Base-by-base conservation (phyloP, 2,888 invertebrate genomes). In the Ecliptopera silaceata region DNA sequence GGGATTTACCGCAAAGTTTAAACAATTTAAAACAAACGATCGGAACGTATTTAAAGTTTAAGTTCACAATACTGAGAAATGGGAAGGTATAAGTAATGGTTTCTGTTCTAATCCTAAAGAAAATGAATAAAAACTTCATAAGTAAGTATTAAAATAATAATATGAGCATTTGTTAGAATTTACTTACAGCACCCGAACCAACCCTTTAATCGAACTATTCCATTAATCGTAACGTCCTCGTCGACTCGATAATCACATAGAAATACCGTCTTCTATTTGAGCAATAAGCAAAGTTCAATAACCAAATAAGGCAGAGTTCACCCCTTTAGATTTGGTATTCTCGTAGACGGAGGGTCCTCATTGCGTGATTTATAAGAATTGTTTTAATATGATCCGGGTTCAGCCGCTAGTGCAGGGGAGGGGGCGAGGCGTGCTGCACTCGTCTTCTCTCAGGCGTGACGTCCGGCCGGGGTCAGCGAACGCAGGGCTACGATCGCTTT, bases 381-480 rank as follows among this genome's bases (percentile, higher is more conserved):
- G 65, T 70, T 72, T 68, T 56, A 63, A 59, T 56, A 61, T 64
- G 61, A 64, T 63, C 61, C 59, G 64, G 64, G 62, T 62, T 61
- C 62, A 61, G 59, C 47, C 58, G 64, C 66, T 64, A 66, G 69
- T 63, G 72, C 69, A 63, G 74, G 66, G 68, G 64, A 58, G 59
- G 59, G 66, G 63, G 76, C 69, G 72, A 74, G 71, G 74, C 75
- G 79, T 77, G 79, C 78, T 82, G 84, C 86, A 79, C 80, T 83
- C 82, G 84, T 80, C 84, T 87, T 81, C 84, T 81, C 79, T 88
- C 80, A 85, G 84, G 80, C 89, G 86, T 88, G 84, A 85, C 85
- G 84, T 82, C 82, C 81, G 86, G 82, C 81, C 82, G 88, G 84
- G 88, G 88, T 89, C 89, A 85, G 79, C 82, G 89, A 81, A 84